phyloP scores from a whole-genome alignment of 2,797 vertebrate species.

The Hylomyscus alleni region DNA sequence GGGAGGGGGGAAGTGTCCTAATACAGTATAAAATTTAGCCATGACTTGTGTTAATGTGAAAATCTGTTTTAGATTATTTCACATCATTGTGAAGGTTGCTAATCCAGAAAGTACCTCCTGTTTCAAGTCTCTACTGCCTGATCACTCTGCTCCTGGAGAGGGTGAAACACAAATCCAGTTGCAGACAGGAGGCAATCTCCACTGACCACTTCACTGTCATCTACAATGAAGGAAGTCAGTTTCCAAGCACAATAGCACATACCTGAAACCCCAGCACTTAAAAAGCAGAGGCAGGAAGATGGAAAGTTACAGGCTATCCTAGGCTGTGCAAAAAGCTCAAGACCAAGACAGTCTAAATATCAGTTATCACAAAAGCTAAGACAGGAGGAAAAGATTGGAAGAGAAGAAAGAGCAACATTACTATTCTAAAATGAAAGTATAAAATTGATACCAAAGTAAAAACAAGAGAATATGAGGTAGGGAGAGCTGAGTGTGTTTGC shows the following conservation, averaged over 20 bases:
- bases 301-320: background rate
- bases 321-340: background rate
- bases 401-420: background rate
- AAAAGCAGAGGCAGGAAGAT: background rate
- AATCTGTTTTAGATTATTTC: background rate
- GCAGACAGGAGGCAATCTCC: background rate
- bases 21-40: background rate
- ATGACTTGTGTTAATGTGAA: background rate
- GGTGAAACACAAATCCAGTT: background rate
- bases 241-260: background rate
- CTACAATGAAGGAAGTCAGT: background rate
- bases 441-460: background rate
- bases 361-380: background rate
- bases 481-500: background rate
- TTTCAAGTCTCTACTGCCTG: background rate
- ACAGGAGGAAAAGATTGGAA: too few relatives aligned
- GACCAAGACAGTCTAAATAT: too few relatives aligned
- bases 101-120: background rate
- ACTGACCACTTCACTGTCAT: background rate
- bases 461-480: background rate
- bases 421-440: background rate
- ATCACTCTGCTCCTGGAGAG: background rate
- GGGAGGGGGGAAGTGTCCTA: background rate
- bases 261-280: background rate
- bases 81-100: background rate